Evolutionary conservation across 2,113 vertebrate species (phyloP).

Genomic region (Candoia aspera): DNA sequence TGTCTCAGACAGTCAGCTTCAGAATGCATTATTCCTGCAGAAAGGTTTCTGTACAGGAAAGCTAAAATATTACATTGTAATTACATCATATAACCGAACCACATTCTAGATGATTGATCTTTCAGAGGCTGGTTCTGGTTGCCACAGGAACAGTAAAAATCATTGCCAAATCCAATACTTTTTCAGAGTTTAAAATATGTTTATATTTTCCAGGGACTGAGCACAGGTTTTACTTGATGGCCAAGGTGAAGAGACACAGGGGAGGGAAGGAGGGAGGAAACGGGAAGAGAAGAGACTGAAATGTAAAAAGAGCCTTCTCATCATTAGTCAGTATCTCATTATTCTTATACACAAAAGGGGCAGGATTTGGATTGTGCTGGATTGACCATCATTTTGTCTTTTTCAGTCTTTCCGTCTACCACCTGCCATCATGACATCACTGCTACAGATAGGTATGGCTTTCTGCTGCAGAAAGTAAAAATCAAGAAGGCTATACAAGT

Average conservation of each 20-base stretch:
- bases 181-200: neutral
- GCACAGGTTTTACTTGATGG: neutral
- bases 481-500: neutral
- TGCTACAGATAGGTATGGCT: neutral
- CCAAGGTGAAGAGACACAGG: neutral
- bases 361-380: neutral
- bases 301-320: no score
- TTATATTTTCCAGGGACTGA: neutral
- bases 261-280: neutral
- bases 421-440: neutral
- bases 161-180: neutral
- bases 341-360: neutral
- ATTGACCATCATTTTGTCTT: neutral
- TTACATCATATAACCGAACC: conserved; percentile 26
- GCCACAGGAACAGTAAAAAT: conserved; percentile 4
- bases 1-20: neutral
- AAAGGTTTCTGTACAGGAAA: neutral
- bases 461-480: neutral
- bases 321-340: neutral
- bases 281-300: neutral
- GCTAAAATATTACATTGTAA: conserved; percentile 23
- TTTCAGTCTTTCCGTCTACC: neutral
- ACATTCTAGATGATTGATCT: neutral
- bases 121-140: neutral
- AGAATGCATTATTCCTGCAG: conserved; percentile 24